phyloP scores from a whole-genome alignment of 2,113 vertebrate species.

The Callionymus lyra region DNA sequence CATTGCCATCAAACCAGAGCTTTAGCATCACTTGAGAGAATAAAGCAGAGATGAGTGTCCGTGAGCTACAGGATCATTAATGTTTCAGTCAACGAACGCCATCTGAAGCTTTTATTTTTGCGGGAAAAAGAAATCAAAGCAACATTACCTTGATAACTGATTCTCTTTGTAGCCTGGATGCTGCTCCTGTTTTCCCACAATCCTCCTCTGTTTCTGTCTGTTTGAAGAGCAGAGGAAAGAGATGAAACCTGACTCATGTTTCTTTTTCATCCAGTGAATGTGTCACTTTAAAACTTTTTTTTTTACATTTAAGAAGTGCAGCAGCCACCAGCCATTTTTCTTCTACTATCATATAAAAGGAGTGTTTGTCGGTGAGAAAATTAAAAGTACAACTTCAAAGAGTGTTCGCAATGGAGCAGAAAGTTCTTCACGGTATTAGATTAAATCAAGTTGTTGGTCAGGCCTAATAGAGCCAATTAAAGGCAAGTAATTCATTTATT shows the following conservation, averaged over 20 bases:
- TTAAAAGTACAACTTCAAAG: no score
- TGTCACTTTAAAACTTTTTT: no score
- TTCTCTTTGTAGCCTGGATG: conserved; percentile 47
- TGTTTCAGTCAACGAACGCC: not conserved
- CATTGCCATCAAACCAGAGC: no score
- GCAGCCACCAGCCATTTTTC: no score
- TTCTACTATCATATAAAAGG: no score
- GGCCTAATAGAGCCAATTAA: conserved; percentile 20
- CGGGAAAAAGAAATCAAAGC: conserved; percentile 44
- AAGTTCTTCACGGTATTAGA: not conserved
- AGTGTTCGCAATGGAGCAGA: no score
- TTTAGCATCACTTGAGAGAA: no score
- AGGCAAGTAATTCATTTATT: conserved; percentile 21
- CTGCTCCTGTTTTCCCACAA: conserved; percentile 27
- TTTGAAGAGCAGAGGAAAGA: conserved; percentile 18
- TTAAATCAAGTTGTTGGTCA: conserved; percentile 24
- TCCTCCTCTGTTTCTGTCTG: conserved; percentile 12
- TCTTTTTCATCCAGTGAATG: no score
- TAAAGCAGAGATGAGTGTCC: no score
- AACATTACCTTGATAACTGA: conserved; percentile 46
- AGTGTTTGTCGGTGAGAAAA: no score
- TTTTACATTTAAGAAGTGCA: no score
- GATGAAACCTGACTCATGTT: no score
- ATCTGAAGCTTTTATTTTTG: conserved; percentile 24
- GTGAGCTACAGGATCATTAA: conserved; percentile 20